Evolutionary conservation across 2,113 vertebrate genomes (phyloP), one percentile per base, ranked within the genome.

Genomic region (Mormyrus iriodes): DNA sequence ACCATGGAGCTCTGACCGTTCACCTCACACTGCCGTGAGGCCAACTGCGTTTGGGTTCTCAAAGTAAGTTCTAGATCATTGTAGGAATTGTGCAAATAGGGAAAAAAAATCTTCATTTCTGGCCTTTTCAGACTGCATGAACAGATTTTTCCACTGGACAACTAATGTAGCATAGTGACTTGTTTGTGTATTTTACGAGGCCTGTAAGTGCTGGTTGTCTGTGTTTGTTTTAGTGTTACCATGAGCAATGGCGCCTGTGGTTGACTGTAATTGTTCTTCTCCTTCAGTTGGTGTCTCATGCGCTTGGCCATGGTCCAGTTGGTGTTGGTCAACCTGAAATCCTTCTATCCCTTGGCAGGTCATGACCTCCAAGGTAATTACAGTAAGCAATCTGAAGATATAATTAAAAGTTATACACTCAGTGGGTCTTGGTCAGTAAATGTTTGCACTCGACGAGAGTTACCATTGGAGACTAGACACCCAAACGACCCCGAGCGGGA

Each of bases 271-370:
- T 51, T 85, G 21, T 85, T 3, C 49, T 93, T 93, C 92, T 39
- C 88, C 73, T 13, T 84, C 94, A 99, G 98, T 94, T 99, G 98
- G 98, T 99, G 97, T 93, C 95, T 99, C 93, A 99, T 99, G 98
- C 97, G 98, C 85, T 93, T 99, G 94, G 95, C 98, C 65, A 98
- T 99, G 98, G 98, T 99, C 92, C 98, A 99, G 88, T 95, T 98
- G 94, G 97, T 99, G 89, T 95, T 99, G 93, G 95, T 95, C 94
- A 99, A 97, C 93, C 94, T 99, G 93, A 99, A 98, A 95, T 96
- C 93, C 88, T 98, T 99, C 95, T 99, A 98, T 95, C 97, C 97
- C 42, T 96, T 97, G 93, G 97, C 97, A 93, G 98, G 98, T 93
- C 98, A 99, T 92, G 98, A 99, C 94, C 97, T 99, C 90, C 95